Evolutionary conservation across 2,888 invertebrate genomes (phyloP).

Genomic region (Chorisops tibialis): DNA sequence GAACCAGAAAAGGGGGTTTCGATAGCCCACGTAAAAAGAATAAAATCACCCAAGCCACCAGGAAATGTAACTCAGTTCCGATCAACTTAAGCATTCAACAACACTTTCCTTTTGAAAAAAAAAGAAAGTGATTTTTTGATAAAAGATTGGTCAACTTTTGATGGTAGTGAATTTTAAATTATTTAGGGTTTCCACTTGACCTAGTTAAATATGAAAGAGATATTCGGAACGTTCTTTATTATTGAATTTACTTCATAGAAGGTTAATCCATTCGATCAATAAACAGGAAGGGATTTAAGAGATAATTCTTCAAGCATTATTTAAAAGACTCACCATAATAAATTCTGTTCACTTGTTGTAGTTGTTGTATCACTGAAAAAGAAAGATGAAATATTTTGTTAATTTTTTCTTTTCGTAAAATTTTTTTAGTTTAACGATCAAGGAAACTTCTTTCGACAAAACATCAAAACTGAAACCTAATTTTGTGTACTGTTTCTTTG

Average conservation of each 20-base stretch:
- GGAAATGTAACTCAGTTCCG: slow-evolving; percentile 13
- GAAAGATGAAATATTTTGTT: no score
- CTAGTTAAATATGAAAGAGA: not conserved
- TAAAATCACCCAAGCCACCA: not conserved
- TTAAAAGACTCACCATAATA: slow-evolving; percentile 30
- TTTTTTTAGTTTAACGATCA: no score
- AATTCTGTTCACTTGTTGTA: slow-evolving; percentile 31
- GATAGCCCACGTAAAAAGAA: not conserved
- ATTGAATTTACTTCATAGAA: not conserved
- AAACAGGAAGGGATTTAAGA: not conserved
- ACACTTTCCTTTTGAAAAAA: not conserved
- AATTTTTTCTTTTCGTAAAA: no score
- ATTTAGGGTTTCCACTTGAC: not conserved
- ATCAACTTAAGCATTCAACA: slow-evolving; percentile 7
- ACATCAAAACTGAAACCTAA: no score
- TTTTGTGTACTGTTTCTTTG: no score
- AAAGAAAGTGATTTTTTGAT: slow-evolving; percentile 19
- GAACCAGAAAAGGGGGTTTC: no score
- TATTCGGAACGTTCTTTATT: not conserved
- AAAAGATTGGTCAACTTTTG: slow-evolving; percentile 19
- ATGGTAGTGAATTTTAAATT: slow-evolving; percentile 11
- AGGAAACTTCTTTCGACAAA: no score
- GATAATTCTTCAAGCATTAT: not conserved
- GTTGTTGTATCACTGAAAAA: slow-evolving; percentile 27
- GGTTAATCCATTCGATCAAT: not conserved